Percentiles rank a stretch among this genome's conserved stretches.
phyloP scores from a whole-genome alignment of 2,113 vertebrate genomes.

The Jacana jacana region DNA sequence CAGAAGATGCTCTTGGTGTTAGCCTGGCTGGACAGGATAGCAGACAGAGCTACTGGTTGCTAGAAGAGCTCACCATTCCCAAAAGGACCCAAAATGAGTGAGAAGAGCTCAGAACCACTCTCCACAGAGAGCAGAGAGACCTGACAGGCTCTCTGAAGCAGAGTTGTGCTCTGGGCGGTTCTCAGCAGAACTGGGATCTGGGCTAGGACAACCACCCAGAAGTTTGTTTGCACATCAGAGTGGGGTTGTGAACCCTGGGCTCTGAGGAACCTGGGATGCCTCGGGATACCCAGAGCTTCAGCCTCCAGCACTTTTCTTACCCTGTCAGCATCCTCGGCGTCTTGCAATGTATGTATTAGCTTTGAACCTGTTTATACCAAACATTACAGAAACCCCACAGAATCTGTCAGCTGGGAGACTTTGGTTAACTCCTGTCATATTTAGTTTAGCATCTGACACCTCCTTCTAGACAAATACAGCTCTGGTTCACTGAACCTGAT shows the following conservation, averaged over 20 bases:
- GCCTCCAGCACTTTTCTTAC: background rate
- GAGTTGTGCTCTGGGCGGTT: background rate
- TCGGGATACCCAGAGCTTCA: background rate
- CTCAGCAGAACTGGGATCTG: background rate
- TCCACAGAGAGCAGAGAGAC: background rate
- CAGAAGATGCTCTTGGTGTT: background rate
- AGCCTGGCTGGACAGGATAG: background rate
- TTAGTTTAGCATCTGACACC: conserved; percentile 67
- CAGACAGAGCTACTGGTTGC: background rate
- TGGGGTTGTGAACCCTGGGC: background rate
- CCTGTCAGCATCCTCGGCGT: background rate
- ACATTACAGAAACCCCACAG: background rate
- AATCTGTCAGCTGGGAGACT: conserved; percentile 62
- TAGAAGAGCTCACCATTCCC: background rate
- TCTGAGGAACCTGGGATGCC: background rate
- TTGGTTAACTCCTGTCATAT: conserved; percentile 53
- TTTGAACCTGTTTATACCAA: conserved; percentile 53
- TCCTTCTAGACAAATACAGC: conserved; percentile 52
- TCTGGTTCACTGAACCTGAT: conserved; percentile 55
- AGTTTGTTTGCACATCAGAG: background rate
- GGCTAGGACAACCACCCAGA: background rate
- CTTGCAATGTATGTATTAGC: background rate
- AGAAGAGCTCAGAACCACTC: background rate
- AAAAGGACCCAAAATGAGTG: rapidly evolving
- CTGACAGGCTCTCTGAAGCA: background rate